Conservation (phyloP, 2,113 vertebrate species). For the Microtus richardsoni region DNA sequence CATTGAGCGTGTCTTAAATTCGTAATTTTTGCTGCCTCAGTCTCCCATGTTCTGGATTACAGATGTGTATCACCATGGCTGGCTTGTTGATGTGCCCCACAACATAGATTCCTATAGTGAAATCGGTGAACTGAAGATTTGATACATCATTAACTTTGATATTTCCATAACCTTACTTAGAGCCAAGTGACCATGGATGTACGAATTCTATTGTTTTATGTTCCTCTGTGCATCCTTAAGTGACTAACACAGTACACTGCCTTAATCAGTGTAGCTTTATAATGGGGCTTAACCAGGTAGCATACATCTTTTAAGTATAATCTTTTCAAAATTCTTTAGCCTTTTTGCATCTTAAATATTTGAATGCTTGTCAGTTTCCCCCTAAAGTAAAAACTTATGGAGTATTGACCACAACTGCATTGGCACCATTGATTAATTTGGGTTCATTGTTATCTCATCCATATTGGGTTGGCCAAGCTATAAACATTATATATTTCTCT, state of each 20-base stretch:
- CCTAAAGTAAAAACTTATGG: neutral
- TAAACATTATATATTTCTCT: neutral
- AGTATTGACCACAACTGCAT: neutral
- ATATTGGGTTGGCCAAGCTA: neutral
- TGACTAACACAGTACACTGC: neutral
- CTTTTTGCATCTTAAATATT: constrained; percentile 33
- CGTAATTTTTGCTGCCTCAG: neutral
- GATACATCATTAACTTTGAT: neutral
- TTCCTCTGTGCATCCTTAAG: neutral
- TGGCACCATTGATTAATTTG: neutral
- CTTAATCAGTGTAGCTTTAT: neutral
- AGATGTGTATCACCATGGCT: neutral
- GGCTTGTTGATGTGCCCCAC: neutral
- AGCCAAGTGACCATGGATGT: neutral
- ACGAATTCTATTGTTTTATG: neutral
- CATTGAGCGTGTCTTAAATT: neutral
- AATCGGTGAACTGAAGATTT: neutral
- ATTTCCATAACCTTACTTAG: neutral
- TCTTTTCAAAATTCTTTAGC: constrained; percentile 1
- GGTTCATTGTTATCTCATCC: neutral
- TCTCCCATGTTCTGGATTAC: neutral
- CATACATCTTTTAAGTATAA: neutral
- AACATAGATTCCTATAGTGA: neutral
- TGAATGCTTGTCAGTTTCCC: neutral
- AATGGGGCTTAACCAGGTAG: neutral